These are phyloP conservation scores for Isotomurus palustris DNA, from an alignment of 2,888 invertebrate genomes.

Conservation along the genomic window DNA sequence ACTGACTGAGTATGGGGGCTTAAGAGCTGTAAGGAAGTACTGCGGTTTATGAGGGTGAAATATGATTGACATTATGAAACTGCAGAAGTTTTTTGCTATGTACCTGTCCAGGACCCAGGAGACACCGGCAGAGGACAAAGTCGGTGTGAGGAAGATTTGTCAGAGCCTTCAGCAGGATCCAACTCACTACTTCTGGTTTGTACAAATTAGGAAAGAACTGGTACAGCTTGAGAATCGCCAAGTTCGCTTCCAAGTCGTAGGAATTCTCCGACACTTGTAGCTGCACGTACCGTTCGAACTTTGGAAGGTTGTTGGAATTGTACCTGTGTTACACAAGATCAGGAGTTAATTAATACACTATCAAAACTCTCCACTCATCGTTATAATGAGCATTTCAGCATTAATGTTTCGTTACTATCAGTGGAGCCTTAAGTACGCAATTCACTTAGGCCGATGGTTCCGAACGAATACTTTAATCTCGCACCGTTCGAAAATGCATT, in stretches of 20 bases:
- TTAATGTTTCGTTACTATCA: slow-evolving; percentile 9
- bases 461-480: slow-evolving; percentile 5
- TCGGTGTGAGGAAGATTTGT: slow-evolving; percentile 97
- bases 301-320: slow-evolving; percentile 89
- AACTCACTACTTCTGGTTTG: slow-evolving; percentile 76
- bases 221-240: slow-evolving; percentile 92
- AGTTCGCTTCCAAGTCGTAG: slow-evolving; percentile 94
- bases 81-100: slow-evolving; percentile 30
- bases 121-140: slow-evolving; percentile 94
- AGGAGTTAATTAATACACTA: not conserved
- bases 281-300: slow-evolving; percentile 86
- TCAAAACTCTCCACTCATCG: not conserved
- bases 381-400: not conserved
- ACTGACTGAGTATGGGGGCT: too few species aligned
- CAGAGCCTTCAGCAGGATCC: slow-evolving; percentile 88
- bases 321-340: slow-evolving; percentile 66
- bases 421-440: slow-evolving; percentile 7
- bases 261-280: slow-evolving; percentile 88
- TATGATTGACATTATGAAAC: not conserved
- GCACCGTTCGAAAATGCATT: slow-evolving; percentile 8
- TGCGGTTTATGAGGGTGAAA: not conserved
- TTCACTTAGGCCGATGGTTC: slow-evolving; percentile 8
- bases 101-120: slow-evolving; percentile 73
- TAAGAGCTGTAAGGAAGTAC: too few species aligned
- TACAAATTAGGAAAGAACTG: slow-evolving; percentile 90